A percentile compares a stretch with the other conserved stretches of the same genome.
phyloP scores from a whole-genome alignment of 1,140 invertebrate species.

The Saccostrea cuccullata region DNA sequence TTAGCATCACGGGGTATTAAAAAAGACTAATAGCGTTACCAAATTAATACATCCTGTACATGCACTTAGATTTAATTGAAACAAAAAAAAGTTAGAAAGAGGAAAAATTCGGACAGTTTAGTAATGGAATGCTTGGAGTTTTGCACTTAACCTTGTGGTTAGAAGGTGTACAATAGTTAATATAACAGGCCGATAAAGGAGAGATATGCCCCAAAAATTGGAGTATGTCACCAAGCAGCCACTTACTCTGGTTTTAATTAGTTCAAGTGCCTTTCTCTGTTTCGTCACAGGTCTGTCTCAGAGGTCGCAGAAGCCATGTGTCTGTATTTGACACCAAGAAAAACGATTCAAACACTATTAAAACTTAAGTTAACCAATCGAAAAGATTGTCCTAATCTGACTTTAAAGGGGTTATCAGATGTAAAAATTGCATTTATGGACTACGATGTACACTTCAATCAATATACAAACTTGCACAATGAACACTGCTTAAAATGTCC shows the following conservation, averaged over 20 bases:
- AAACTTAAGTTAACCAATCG: no score
- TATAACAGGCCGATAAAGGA: slow-evolving; percentile 4
- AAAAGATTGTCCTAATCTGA: no score
- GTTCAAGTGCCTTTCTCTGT: slow-evolving; percentile 25
- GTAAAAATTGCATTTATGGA: no score
- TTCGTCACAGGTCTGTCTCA: background rate
- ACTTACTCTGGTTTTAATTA: slow-evolving; percentile 20
- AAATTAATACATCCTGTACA: background rate
- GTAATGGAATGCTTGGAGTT: background rate
- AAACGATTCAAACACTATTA: no score
- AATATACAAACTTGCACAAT: no score
- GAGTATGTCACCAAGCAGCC: slow-evolving; percentile 6
- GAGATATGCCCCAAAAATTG: slow-evolving; percentile 33
- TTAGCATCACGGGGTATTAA: no score
- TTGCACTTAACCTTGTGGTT: slow-evolving; percentile 35
- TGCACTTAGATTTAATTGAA: background rate
- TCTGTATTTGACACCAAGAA: background rate
- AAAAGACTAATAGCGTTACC: no score
- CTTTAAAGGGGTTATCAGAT: no score
- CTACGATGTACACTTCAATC: no score
- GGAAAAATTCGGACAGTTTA: background rate
- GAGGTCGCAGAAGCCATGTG: background rate
- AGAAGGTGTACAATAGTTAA: slow-evolving; percentile 3
- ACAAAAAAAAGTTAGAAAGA: background rate
- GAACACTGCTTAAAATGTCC: no score